A percentile compares a stretch with the other conserved stretches of the same genome.
Evolutionary conservation across 2,888 invertebrate species (phyloP).

Genomic region (Prionchulus punctatus): DNA sequence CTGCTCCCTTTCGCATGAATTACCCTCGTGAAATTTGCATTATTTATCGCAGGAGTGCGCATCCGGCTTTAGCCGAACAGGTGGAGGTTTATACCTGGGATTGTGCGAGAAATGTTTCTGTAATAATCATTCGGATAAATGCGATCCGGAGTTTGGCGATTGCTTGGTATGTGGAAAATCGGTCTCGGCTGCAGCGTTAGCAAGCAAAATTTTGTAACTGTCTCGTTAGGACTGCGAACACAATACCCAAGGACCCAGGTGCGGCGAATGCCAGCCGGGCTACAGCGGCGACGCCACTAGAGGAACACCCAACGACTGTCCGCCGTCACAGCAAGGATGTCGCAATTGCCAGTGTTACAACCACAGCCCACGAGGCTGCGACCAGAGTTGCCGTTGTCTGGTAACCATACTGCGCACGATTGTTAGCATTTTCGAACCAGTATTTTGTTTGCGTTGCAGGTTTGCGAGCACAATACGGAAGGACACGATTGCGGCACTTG

Average conservation of each 20-base stretch:
- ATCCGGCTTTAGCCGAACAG: slow-evolving; percentile 37
- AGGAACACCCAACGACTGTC: slow-evolving; percentile 40
- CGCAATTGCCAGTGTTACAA: slow-evolving; percentile 35
- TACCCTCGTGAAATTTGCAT: too few relatives aligned
- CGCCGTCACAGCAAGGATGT: background rate
- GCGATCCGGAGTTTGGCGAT: slow-evolving; percentile 32
- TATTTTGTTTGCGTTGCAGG: slow-evolving; percentile 21
- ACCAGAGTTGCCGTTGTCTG: slow-evolving; percentile 27
- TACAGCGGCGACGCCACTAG: slow-evolving; percentile 40
- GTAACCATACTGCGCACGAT: too few relatives aligned
- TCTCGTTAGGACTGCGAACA: slow-evolving; percentile 38
- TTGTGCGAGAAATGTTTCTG: slow-evolving; percentile 66
- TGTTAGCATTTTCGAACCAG: too few relatives aligned
- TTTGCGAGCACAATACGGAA: slow-evolving; percentile 40
- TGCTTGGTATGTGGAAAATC: slow-evolving; percentile 8
- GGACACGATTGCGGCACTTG: slow-evolving; percentile 36
- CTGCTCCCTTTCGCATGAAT: too few relatives aligned
- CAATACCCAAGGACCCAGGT: slow-evolving; percentile 40
- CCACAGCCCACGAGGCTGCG: slow-evolving; percentile 34
- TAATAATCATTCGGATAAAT: slow-evolving; percentile 41
- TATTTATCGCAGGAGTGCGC: slow-evolving; percentile 33
- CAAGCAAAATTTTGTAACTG: background rate
- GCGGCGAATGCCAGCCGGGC: slow-evolving; percentile 40
- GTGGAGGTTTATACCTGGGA: slow-evolving; percentile 66
- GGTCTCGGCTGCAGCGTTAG: too few relatives aligned